Conservation (phyloP, 2,113 vertebrate species). For the Mobula hypostoma region DNA sequence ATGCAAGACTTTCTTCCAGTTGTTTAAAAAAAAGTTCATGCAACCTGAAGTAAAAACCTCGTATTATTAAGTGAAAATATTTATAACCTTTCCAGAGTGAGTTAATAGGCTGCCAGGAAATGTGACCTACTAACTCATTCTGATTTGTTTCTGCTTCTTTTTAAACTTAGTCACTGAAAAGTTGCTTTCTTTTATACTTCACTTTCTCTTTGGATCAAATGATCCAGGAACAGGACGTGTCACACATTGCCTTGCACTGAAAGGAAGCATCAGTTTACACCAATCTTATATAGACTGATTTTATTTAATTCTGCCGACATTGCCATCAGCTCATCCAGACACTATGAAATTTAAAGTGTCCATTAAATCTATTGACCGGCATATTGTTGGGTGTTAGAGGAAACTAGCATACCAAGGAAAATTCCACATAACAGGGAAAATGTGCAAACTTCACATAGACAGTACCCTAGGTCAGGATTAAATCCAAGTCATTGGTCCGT, state of each 20-base stretch:
- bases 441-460: too few species aligned
- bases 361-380: too few species aligned
- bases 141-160: neutral
- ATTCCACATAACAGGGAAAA: too few species aligned
- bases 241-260: neutral
- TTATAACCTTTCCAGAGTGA: neutral
- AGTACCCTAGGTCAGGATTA: too few species aligned
- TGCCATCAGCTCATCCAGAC: too few species aligned
- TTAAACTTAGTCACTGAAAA: neutral
- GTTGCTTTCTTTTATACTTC: neutral
- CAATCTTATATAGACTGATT: too few species aligned
- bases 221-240: neutral
- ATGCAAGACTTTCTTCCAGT: neutral
- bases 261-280: neutral
- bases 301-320: too few species aligned
- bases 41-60: neutral
- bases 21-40: neutral
- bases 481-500: too few species aligned
- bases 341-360: too few species aligned
- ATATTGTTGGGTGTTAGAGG: too few species aligned
- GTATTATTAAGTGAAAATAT: neutral
- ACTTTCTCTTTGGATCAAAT: neutral
- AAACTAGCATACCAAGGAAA: too few species aligned
- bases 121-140: neutral
- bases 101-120: neutral